These are phyloP conservation scores for Petaurus breviceps DNA, from an alignment of 2,113 vertebrate species.

Conservation along the genomic window DNA sequence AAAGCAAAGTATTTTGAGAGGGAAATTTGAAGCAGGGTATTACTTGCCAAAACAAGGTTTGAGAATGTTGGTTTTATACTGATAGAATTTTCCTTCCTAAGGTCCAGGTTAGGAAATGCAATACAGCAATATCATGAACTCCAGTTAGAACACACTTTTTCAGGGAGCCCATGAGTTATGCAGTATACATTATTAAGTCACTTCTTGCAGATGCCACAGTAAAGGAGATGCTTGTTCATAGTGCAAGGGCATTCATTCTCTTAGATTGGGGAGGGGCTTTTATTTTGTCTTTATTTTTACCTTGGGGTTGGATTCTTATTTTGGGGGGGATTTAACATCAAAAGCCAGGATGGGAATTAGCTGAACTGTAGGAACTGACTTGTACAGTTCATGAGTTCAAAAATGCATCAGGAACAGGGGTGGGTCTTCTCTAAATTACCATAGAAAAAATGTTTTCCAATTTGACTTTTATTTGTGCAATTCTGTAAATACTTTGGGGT, in stretches of 20 bases:
- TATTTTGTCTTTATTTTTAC: constrained; percentile 45
- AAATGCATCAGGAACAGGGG: constrained; percentile 73
- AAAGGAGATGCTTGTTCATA: constrained; percentile 55
- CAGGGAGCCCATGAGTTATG: constrained; percentile 65
- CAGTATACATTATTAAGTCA: constrained; percentile 67
- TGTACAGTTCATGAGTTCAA: constrained; percentile 69
- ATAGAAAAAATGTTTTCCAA: constrained; percentile 63
- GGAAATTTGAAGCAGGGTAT: constrained; percentile 12
- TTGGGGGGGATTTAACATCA: constrained; percentile 59
- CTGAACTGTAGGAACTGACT: constrained; percentile 59
- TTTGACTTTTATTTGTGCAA: constrained; percentile 71
- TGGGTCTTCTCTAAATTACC: constrained; percentile 67
- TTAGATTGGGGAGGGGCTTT: neutral
- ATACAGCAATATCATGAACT: constrained; percentile 64
- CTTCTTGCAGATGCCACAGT: constrained; percentile 63
- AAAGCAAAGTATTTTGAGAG: constrained; percentile 59
- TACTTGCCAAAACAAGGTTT: constrained; percentile 73
- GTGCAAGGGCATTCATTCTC: constrained; percentile 51
- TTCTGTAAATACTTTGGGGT: constrained; percentile 78
- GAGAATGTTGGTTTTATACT: constrained; percentile 57
- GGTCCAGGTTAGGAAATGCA: constrained; percentile 62
- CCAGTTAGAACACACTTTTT: constrained; percentile 58
- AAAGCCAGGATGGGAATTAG: constrained; percentile 65
- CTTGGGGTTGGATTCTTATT: constrained; percentile 25
- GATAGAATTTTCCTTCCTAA: constrained; percentile 58